phyloP scores from a whole-genome alignment of 2,797 vertebrate genomes.

The Knipowitschia caucasica region DNA sequence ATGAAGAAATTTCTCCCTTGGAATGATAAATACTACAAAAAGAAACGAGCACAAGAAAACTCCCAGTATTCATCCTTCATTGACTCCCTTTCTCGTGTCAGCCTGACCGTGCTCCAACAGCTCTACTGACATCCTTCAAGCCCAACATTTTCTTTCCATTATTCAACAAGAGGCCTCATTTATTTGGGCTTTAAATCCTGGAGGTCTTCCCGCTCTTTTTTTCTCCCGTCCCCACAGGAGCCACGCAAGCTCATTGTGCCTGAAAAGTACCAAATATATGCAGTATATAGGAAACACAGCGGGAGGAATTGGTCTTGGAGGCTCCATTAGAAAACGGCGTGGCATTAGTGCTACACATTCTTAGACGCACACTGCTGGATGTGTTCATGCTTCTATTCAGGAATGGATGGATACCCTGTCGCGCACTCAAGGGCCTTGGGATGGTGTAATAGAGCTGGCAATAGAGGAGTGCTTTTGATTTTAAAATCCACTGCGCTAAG shows the following conservation, averaged over 20 bases:
- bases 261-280: too few species aligned
- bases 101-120: not conserved
- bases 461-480: not conserved
- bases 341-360: constrained; percentile 6
- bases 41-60: not conserved
- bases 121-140: not conserved
- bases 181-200: not conserved
- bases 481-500: not conserved
- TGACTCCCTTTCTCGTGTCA: not conserved
- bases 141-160: not conserved
- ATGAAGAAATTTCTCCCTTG: too few species aligned
- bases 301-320: not conserved
- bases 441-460: not conserved
- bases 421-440: not conserved
- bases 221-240: not conserved
- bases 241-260: not conserved
- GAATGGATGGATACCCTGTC: not conserved
- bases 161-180: constrained; percentile 1
- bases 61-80: too few species aligned
- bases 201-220: not conserved
- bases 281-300: not conserved
- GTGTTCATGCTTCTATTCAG: not conserved
- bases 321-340: not conserved
- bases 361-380: not conserved
- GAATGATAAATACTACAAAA: not conserved